Evolutionary conservation across 1,140 invertebrate genomes (phyloP).

Genomic region (Cotesia glomerata): DNA sequence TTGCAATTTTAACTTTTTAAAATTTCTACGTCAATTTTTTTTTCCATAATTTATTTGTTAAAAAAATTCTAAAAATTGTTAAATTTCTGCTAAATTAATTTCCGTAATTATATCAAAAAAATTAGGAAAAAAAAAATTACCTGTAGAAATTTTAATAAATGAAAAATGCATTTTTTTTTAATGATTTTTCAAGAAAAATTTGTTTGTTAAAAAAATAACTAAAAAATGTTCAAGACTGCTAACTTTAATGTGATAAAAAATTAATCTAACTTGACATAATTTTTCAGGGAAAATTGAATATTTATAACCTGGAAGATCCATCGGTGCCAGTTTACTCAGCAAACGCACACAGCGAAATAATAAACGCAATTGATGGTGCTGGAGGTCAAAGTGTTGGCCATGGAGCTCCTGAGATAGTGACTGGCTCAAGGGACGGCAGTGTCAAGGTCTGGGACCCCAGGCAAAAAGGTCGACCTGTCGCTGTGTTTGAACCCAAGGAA

Average conservation of each 20-base stretch:
- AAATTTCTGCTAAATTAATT: not conserved
- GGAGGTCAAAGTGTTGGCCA: conserved; percentile 83
- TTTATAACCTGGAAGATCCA: conserved; percentile 75
- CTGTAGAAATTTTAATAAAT: too few species aligned
- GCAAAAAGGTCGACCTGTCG: conserved; percentile 87
- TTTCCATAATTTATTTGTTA: too few species aligned
- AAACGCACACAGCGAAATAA: conserved; percentile 85
- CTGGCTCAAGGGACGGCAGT: conserved; percentile 90
- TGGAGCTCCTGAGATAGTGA: conserved; percentile 93
- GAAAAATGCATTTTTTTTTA: too few species aligned
- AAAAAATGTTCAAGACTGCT: too few species aligned
- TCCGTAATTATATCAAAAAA: too few species aligned
- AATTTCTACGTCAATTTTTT: too few species aligned
- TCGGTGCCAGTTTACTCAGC: conserved; percentile 79
- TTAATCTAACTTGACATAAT: not conserved
- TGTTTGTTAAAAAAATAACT: too few species aligned
- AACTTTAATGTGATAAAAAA: too few species aligned
- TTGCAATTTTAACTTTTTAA: too few species aligned
- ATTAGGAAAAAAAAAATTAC: too few species aligned
- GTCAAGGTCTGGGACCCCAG: conserved; percentile 96
- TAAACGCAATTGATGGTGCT: conserved; percentile 92
- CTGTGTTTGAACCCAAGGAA: conserved; percentile 79
- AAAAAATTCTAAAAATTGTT: too few species aligned
- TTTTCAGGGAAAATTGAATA: conserved; percentile 68
- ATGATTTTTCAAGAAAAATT: too few species aligned